A percentile compares a stretch with the other conserved stretches of the same genome.
Evolutionary conservation across 2,797 vertebrate genomes (phyloP).

Genomic region (Semotilus atromaculatus): DNA sequence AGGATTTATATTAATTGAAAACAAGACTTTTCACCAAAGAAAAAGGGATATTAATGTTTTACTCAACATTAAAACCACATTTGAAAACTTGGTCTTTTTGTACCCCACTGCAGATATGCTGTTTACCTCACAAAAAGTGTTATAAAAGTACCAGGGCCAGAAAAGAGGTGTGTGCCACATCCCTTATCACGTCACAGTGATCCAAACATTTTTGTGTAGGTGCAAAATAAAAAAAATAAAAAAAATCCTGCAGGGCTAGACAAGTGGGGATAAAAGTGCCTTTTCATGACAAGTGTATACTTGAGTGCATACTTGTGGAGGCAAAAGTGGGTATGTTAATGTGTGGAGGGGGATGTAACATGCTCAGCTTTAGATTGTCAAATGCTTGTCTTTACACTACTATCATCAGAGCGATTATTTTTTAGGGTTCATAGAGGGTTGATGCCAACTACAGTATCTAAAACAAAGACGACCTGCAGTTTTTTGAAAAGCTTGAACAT

Average conservation of each 20-base stretch:
- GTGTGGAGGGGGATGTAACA: slow-evolving; percentile 27
- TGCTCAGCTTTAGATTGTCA: slow-evolving; percentile 15
- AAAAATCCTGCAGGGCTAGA: slow-evolving; percentile 37
- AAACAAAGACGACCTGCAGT: not conserved
- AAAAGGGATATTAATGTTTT: not conserved
- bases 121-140: not conserved
- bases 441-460: slow-evolving; percentile 2
- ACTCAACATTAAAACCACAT: not conserved
- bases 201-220: slow-evolving; percentile 61
- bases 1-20: too few species aligned
- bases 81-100: not conserved
- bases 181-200: slow-evolving; percentile 51
- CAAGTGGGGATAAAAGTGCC: slow-evolving; percentile 47
- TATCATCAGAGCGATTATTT: not conserved
- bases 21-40: not conserved
- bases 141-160: slow-evolving; percentile 65
- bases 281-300: slow-evolving; percentile 59
- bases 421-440: not conserved
- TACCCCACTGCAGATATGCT: not conserved
- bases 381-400: not conserved
- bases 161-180: slow-evolving; percentile 46
- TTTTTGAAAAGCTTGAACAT: not conserved
- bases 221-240: slow-evolving; percentile 48
- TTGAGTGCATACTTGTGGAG: slow-evolving; percentile 63
- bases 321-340: slow-evolving; percentile 55